Evolutionary conservation across 2,888 invertebrate species (phyloP), one percentile per base, ranked within the genome.

Genomic region (Ceramica pisi): DNA sequence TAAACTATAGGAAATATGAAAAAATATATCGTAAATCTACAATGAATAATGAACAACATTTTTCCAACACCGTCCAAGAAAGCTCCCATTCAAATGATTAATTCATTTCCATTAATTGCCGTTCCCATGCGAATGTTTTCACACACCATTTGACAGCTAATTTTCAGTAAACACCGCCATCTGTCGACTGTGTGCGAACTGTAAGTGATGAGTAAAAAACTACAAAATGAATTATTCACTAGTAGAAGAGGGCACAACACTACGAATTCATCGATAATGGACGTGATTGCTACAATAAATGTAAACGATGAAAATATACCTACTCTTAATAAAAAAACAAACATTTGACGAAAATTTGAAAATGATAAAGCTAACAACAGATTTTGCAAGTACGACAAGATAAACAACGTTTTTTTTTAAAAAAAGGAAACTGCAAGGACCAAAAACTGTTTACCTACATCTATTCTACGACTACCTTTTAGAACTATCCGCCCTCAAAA

Each of bases 151-250:
- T 92, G 90, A 91, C 87, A 86, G 87, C 81, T 90, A 90, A 92
- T 90, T 89, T 87, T 87, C 76, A 84, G 90, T 88, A 92, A 93
- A 94, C 92, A 92, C 56, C 72, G 88, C 91, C 95, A 94, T 95
- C 95, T 94, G 94, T 88, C 90, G 86, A 75, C 69, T 71, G 50
- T 62, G 76, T 76, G 64, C 75, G 75, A 86, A 81, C 83, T 81
- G 78, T 80, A 86, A 86, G 71, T 90, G 89, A 89, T 87, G 89
- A 81, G 84, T 92, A 91, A 93, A 93, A 93, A 92, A 91, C 89
- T 89, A 87, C 85, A 83, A 74, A 79, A 88, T 92, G 89, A 91
- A 94, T 94, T 87, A 93, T 93, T 91, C 84, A 93, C 84, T 66
- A 71, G 75, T 67, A 72, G 23, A 63, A 75, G 73, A 74, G 78